Percentiles rank a stretch among this genome's conserved stretches.
Conservation (phyloP, 1,140 invertebrate genomes). For the Lepidurus packardi region DNA sequence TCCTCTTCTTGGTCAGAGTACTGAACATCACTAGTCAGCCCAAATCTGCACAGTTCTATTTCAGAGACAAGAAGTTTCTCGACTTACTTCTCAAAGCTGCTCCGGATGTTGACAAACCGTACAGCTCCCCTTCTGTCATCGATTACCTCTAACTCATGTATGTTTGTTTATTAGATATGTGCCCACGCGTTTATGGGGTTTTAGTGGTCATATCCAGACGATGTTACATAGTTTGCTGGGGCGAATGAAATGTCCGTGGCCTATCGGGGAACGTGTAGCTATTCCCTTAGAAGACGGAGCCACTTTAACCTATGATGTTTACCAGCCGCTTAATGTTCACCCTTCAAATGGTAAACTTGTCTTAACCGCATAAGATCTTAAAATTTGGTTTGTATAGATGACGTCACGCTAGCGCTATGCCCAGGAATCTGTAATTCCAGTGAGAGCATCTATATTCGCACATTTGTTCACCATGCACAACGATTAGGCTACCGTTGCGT, state of each 20-base stretch:
- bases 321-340: slow-evolving; percentile 61
- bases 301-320: slow-evolving; percentile 85
- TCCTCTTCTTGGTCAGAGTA: slow-evolving; percentile 72
- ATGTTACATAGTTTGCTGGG: slow-evolving; percentile 84
- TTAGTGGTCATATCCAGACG: slow-evolving; percentile 88
- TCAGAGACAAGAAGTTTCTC: slow-evolving; percentile 65
- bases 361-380: no score
- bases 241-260: slow-evolving; percentile 75
- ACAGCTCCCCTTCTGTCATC: slow-evolving; percentile 35
- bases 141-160: neutral
- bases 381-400: slow-evolving; percentile 52
- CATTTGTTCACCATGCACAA: slow-evolving; percentile 83
- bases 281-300: slow-evolving; percentile 70
- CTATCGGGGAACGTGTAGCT: slow-evolving; percentile 69
- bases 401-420: slow-evolving; percentile 80
- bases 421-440: slow-evolving; percentile 90
- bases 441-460: slow-evolving; percentile 85
- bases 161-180: slow-evolving; percentile 59
- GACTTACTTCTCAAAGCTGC: slow-evolving; percentile 68
- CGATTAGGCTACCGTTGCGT: slow-evolving; percentile 82
- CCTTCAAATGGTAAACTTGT: slow-evolving; percentile 28
- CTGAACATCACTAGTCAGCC: slow-evolving; percentile 73
- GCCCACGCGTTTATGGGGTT: slow-evolving; percentile 86
- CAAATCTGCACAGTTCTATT: slow-evolving; percentile 63
- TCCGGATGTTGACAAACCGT: slow-evolving; percentile 69